Evolutionary conservation across 2,797 vertebrate species (phyloP).

Genomic region (Sebastes vulpes): DNA sequence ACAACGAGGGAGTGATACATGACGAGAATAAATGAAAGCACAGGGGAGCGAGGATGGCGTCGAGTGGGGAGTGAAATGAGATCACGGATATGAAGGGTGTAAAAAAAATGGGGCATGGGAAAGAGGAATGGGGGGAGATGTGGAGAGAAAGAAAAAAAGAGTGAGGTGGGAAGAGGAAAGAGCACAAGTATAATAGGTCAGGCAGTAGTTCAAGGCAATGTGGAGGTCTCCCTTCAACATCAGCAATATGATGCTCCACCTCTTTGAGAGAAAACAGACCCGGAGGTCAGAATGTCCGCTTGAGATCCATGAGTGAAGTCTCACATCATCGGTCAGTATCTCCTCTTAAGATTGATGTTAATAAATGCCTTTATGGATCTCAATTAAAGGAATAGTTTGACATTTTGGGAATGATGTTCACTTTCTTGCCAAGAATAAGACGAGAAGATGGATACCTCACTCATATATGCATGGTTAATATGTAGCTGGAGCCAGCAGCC

Average conservation of each 20-base stretch:
- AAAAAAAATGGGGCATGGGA: constrained; percentile 41
- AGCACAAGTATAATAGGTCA: constrained; percentile 85
- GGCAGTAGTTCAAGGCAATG: constrained; percentile 81
- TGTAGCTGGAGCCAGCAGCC: neutral
- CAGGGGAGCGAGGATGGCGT: constrained; percentile 33
- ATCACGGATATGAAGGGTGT: constrained; percentile 76
- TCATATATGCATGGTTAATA: too few relatives aligned
- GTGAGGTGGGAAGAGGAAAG: constrained; percentile 78
- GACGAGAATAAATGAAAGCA: constrained; percentile 64
- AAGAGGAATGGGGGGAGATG: constrained; percentile 38
- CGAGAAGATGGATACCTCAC: neutral
- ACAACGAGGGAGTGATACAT: constrained; percentile 41
- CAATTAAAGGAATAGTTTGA: constrained; percentile 33
- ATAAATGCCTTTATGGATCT: constrained; percentile 22
- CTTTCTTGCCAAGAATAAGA: neutral
- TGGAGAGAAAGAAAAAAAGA: constrained; percentile 58
- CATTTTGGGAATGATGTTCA: constrained; percentile 34
- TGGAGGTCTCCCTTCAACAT: constrained; percentile 62
- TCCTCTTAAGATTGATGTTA: constrained; percentile 8
- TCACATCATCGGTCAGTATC: constrained; percentile 21
- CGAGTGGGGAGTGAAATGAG: constrained; percentile 76
- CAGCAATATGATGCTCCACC: constrained; percentile 55
- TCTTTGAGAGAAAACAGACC: constrained; percentile 50
- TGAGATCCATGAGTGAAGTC: constrained; percentile 32
- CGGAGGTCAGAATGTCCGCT: constrained; percentile 31